phyloP scores from a whole-genome alignment of 2,888 invertebrate species.

The Perdita meconis region DNA sequence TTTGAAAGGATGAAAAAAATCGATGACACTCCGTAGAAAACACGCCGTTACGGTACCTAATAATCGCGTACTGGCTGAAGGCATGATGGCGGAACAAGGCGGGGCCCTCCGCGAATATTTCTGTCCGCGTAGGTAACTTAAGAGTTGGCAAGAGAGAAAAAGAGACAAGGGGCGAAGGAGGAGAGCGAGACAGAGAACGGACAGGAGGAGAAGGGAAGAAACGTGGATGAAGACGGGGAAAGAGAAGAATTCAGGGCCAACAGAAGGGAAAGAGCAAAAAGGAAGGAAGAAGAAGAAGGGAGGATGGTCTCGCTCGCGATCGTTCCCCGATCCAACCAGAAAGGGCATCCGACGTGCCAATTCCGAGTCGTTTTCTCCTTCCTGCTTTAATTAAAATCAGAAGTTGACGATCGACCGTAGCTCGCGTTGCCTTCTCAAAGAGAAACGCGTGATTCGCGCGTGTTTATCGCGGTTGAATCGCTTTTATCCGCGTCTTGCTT shows the following conservation, averaged over 20 bases:
- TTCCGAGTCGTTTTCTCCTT: slow-evolving; percentile 74
- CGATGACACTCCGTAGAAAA: slow-evolving; percentile 55
- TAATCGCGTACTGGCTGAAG: slow-evolving; percentile 78
- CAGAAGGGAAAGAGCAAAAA: slow-evolving; percentile 43
- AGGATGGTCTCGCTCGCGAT: slow-evolving; percentile 63
- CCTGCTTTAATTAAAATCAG: slow-evolving; percentile 78
- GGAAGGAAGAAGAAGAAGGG: slow-evolving; percentile 38
- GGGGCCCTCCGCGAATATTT: slow-evolving; percentile 78
- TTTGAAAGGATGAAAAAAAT: slow-evolving; percentile 20
- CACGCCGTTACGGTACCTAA: slow-evolving; percentile 77
- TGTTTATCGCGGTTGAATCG: slow-evolving; percentile 41
- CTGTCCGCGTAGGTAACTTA: slow-evolving; percentile 71
- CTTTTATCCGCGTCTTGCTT: slow-evolving; percentile 45
- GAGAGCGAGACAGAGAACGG: slow-evolving; percentile 25
- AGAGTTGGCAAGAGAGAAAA: slow-evolving; percentile 48
- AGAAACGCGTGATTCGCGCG: slow-evolving; percentile 35
- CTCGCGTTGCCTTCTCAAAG: slow-evolving; percentile 37
- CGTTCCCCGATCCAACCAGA: slow-evolving; percentile 74
- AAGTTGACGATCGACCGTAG: slow-evolving; percentile 54
- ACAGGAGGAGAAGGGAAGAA: slow-evolving; percentile 1
- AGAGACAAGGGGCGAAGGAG: slow-evolving; percentile 17
- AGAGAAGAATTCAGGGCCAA: slow-evolving; percentile 22
- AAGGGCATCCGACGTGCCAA: slow-evolving; percentile 75
- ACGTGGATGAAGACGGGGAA: slow-evolving; percentile 26
- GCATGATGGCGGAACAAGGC: slow-evolving; percentile 81